These are phyloP conservation scores for Bucco capensis DNA, from an alignment of 2,113 vertebrate species.

Conservation along the genomic window DNA sequence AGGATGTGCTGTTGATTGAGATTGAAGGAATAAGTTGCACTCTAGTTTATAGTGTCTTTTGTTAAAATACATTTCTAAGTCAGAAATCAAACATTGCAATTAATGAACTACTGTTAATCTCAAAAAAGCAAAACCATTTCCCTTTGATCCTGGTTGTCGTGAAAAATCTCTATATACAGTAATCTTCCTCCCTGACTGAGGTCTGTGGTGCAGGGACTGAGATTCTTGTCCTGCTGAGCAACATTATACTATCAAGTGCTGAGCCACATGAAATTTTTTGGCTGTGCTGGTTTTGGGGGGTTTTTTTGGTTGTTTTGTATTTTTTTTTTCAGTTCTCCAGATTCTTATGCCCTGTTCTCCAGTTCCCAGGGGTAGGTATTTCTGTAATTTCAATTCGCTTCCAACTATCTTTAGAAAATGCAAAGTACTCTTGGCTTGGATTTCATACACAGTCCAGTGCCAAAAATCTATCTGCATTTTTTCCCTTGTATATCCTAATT, in stretches of 20 bases:
- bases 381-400: conserved; percentile 74
- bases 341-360: conserved; percentile 59
- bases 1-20: neutral
- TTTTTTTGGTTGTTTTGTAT: too few relatives aligned
- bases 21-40: neutral
- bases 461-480: conserved; percentile 74
- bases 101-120: neutral
- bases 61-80: neutral
- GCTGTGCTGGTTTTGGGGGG: neutral
- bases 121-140: neutral
- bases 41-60: neutral
- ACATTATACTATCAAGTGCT: conserved; percentile 19
- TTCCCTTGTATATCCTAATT: conserved; percentile 73
- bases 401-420: conserved; percentile 76
- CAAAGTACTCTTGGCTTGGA: conserved; percentile 62
- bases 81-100: neutral
- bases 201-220: neutral
- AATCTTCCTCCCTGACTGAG: neutral
- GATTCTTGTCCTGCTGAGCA: conserved; percentile 49
- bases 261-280: conserved; percentile 50
- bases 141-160: neutral
- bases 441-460: conserved; percentile 38
- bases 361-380: conserved; percentile 80
- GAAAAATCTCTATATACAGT: neutral
- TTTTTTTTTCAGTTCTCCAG: conserved; percentile 44